A percentile compares a stretch with the other conserved stretches of the same genome.
Conservation (phyloP, 2,888 invertebrate species). For the Yponomeuta plumbellus region DNA sequence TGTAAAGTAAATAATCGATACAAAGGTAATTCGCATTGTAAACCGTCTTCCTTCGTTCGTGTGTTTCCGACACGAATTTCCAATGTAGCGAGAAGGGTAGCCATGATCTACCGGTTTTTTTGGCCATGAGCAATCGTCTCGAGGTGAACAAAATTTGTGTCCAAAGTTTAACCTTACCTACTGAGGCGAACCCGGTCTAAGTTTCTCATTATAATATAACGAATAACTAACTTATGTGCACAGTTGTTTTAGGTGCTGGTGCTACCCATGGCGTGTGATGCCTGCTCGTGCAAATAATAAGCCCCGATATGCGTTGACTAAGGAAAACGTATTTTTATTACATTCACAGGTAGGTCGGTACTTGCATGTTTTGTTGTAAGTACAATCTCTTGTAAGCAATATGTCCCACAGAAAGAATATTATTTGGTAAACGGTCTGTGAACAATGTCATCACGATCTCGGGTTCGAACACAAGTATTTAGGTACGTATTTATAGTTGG, state of each 20-base stretch:
- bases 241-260: neutral
- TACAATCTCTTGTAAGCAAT: neutral
- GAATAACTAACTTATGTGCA: constrained; percentile 26
- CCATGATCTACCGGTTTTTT: constrained; percentile 68
- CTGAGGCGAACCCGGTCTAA: neutral
- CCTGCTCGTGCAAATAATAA: neutral
- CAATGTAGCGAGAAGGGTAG: constrained; percentile 65
- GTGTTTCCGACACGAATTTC: constrained; percentile 21
- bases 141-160: constrained; percentile 62
- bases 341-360: neutral
- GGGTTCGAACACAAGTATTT: neutral
- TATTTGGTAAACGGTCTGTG: neutral
- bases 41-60: neutral
- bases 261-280: neutral
- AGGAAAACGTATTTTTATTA: neutral
- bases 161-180: constrained; percentile 36
- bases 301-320: neutral
- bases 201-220: constrained; percentile 15
- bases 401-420: neutral
- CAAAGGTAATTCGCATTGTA: neutral
- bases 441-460: neutral
- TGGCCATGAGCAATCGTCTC: constrained; percentile 59
- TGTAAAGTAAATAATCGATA: neutral
- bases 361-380: neutral
- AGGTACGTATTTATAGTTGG: neutral